A percentile compares a stretch with the other conserved stretches of the same genome.
phyloP scores from a whole-genome alignment of 2,797 vertebrate genomes.

The Podargus strigoides region DNA sequence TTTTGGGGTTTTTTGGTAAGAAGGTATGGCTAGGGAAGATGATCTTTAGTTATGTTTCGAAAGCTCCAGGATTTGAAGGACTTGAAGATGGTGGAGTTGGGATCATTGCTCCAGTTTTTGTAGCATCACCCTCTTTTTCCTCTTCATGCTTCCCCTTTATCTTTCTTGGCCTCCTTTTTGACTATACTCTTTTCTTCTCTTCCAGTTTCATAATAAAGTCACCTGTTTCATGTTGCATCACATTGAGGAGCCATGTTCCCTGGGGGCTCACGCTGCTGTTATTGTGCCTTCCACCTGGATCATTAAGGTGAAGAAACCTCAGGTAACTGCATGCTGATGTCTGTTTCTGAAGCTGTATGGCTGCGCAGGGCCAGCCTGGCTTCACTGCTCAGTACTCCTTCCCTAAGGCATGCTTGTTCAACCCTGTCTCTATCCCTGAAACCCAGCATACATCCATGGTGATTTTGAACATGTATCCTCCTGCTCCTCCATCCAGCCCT shows the following conservation, averaged over 20 bases:
- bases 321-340: slow-evolving; percentile 84
- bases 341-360: slow-evolving; percentile 62
- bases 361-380: slow-evolving; percentile 37
- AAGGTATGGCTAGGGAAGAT: neutral
- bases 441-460: slow-evolving; percentile 23
- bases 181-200: neutral
- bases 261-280: slow-evolving; percentile 95
- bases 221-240: slow-evolving; percentile 99
- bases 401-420: slow-evolving; percentile 32
- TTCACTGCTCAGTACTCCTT: neutral
- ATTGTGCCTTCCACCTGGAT: slow-evolving; percentile 98
- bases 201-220: slow-evolving; percentile 98
- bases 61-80: neutral
- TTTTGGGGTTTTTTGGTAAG: neutral
- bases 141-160: neutral
- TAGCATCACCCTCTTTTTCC: neutral
- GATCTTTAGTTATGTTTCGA: neutral
- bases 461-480: neutral
- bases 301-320: slow-evolving; percentile 99
- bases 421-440: neutral
- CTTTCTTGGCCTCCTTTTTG: neutral
- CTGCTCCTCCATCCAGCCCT: neutral
- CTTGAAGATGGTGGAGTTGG: neutral
- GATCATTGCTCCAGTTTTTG: neutral
- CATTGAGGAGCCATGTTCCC: slow-evolving; percentile 96